These are phyloP conservation scores for Sphinx pinastri DNA, from an alignment of 2,888 invertebrate species.

Conservation along the genomic window DNA sequence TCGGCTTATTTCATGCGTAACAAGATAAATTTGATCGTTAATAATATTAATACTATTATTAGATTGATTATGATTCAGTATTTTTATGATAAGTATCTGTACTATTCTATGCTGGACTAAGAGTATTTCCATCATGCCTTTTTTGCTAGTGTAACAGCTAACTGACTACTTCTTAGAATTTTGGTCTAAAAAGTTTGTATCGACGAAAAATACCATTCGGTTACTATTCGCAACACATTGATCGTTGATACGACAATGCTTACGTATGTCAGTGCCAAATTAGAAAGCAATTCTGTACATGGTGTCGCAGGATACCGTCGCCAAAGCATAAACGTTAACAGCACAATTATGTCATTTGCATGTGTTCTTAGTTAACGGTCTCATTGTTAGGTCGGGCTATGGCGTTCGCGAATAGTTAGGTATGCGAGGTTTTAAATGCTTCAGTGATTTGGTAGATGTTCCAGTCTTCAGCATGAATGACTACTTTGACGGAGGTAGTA, in stretches of 20 bases:
- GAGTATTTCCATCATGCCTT: too few relatives aligned
- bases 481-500: too few relatives aligned
- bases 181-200: neutral
- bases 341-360: constrained; percentile 38
- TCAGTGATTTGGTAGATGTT: too few relatives aligned
- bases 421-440: neutral
- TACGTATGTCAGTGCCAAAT: constrained; percentile 58
- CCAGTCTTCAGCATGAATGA: too few relatives aligned
- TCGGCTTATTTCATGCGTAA: too few relatives aligned
- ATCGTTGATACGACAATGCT: constrained; percentile 33
- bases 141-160: too few relatives aligned
- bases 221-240: constrained; percentile 8
- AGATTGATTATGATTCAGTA: too few relatives aligned
- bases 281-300: constrained; percentile 43
- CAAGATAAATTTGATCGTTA: too few relatives aligned
- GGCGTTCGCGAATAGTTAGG: constrained; percentile 21
- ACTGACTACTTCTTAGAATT: neutral
- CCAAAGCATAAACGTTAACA: constrained; percentile 36
- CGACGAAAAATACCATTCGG: neutral
- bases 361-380: constrained; percentile 39
- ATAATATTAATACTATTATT: too few relatives aligned
- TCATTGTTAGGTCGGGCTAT: constrained; percentile 29
- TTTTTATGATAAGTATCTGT: too few relatives aligned
- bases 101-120: too few relatives aligned
- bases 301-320: constrained; percentile 47